Conservation (phyloP, 2,888 invertebrate genomes). For the Drosophila ustulata region DNA sequence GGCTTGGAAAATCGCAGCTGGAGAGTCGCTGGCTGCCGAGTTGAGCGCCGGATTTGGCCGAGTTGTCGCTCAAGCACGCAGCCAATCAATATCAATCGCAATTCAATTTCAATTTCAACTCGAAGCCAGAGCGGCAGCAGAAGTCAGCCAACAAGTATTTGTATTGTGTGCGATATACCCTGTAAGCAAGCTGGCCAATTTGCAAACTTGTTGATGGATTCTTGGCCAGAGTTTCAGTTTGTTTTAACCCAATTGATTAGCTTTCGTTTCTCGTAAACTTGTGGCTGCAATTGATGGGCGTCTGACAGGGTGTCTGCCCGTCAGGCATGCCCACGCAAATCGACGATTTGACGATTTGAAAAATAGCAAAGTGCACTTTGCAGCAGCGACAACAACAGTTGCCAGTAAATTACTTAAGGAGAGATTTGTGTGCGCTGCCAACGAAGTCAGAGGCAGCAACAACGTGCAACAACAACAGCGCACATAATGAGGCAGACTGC, state of each 20-base stretch:
- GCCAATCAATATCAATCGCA: slow-evolving; percentile 84
- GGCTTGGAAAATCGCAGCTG: slow-evolving; percentile 48
- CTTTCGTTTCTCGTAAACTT: too few relatives aligned
- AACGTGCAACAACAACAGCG: slow-evolving; percentile 30
- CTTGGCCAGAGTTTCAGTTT: neutral
- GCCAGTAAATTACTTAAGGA: slow-evolving; percentile 77
- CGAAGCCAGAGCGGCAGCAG: slow-evolving; percentile 64
- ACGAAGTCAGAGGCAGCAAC: slow-evolving; percentile 16
- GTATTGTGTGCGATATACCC: slow-evolving; percentile 41
- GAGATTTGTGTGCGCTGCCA: slow-evolving; percentile 70
- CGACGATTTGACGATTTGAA: slow-evolving; percentile 70
- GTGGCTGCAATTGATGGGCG: too few relatives aligned
- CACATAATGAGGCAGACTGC: slow-evolving; percentile 72
- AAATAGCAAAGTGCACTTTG: slow-evolving; percentile 77
- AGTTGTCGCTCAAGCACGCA: slow-evolving; percentile 80
- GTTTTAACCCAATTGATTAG: neutral
- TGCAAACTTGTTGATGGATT: neutral
- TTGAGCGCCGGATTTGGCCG: slow-evolving; percentile 72
- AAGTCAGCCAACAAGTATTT: slow-evolving; percentile 62
- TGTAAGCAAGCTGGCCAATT: neutral
- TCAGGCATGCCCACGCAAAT: slow-evolving; percentile 9
- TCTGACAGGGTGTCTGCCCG: neutral
- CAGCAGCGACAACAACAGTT: slow-evolving; percentile 43
- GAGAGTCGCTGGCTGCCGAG: slow-evolving; percentile 25
- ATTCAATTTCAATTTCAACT: slow-evolving; percentile 82